phyloP scores from a whole-genome alignment of 2,113 vertebrate species.

The Neoarius graeffei region DNA sequence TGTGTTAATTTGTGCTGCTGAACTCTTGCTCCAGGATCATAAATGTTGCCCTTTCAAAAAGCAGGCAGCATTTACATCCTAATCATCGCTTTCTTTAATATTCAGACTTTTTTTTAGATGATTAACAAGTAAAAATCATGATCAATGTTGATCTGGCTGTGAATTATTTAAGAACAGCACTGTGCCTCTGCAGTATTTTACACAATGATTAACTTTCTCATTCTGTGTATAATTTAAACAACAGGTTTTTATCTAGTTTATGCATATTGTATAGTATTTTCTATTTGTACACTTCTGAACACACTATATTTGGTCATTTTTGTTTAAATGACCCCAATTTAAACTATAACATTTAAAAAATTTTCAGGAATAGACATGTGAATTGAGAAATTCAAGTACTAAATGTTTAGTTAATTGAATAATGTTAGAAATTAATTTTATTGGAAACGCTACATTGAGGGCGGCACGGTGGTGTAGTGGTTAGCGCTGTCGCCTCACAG shows the following conservation, averaged over 20 bases:
- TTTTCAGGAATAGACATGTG: background rate
- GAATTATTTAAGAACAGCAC: conserved; percentile 8
- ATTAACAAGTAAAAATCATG: conserved; percentile 1
- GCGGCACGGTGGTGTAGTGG: too few relatives aligned
- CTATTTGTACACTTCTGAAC: background rate
- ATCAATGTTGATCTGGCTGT: background rate
- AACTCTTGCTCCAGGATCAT: background rate
- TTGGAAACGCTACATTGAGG: background rate
- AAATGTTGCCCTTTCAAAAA: background rate
- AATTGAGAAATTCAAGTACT: background rate
- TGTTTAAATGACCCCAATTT: background rate
- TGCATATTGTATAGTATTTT: background rate
- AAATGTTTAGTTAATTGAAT: background rate
- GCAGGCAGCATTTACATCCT: background rate
- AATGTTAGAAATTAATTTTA: background rate
- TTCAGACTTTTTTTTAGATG: background rate
- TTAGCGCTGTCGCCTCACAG: too few relatives aligned
- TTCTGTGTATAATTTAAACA: background rate
- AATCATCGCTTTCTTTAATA: background rate
- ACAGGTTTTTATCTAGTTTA: background rate
- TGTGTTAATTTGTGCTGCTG: background rate
- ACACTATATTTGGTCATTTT: background rate
- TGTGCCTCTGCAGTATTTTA: background rate
- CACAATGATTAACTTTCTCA: conserved; percentile 2
- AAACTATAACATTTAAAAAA: background rate